Conservation (phyloP, 2,113 vertebrate species). For the Bos taurus region DNA sequence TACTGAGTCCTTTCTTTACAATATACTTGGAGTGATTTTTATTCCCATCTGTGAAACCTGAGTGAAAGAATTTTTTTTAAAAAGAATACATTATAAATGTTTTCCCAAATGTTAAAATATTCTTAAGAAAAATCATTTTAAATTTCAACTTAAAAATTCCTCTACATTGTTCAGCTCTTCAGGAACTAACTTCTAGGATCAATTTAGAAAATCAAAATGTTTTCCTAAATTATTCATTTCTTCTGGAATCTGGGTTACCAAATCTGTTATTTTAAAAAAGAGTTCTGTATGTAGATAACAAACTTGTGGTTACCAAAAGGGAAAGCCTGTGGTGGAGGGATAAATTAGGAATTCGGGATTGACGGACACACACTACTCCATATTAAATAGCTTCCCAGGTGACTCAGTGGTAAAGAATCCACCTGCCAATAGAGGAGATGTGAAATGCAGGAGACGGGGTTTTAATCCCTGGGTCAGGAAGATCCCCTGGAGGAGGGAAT, state of each 20-base stretch:
- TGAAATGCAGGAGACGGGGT: fast-evolving
- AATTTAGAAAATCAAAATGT: neutral
- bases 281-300: neutral
- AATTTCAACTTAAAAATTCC: neutral
- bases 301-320: neutral
- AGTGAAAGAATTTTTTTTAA: neutral
- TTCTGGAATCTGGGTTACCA: neutral
- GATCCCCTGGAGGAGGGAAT: neutral
- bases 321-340: neutral
- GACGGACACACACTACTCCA: neutral
- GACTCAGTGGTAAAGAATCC: neutral
- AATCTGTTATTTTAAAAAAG: neutral
- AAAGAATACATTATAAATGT: neutral
- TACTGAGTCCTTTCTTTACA: neutral
- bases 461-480: neutral
- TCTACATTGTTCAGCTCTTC: neutral
- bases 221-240: neutral
- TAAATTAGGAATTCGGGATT: neutral
- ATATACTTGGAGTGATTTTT: neutral
- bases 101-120: neutral
- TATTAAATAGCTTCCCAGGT: neutral
- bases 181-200: neutral
- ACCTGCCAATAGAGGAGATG: neutral
- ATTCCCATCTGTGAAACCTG: neutral
- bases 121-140: neutral